A percentile compares a stretch with the other conserved stretches of the same genome.
Conservation (phyloP, 2,888 invertebrate species). For the Callinectes sapidus region DNA sequence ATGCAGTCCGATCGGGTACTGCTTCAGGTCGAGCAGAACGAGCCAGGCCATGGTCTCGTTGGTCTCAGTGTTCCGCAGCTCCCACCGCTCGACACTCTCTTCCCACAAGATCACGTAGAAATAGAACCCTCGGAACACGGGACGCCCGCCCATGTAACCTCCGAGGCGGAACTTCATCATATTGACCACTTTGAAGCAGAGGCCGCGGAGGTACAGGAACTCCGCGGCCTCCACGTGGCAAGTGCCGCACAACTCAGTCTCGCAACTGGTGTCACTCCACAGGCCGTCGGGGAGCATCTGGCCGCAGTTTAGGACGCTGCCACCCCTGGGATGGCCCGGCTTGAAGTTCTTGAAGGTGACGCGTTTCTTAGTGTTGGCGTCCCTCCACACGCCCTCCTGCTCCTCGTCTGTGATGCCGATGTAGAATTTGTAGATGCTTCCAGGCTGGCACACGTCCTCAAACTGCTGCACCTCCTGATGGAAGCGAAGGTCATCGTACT, state of each 20-base stretch:
- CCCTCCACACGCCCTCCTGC: constrained; percentile 30
- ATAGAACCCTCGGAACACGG: constrained; percentile 47
- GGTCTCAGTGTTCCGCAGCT: not conserved
- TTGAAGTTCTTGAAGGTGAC: constrained; percentile 37
- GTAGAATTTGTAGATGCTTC: constrained; percentile 44
- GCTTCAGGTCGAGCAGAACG: not conserved
- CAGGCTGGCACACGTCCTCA: not conserved
- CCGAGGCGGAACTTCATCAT: constrained; percentile 31
- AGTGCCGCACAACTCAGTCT: constrained; percentile 18
- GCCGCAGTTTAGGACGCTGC: constrained; percentile 34
- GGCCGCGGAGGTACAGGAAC: constrained; percentile 45
- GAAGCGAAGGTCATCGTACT: not conserved
- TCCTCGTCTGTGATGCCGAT: constrained; percentile 47
- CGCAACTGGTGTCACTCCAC: constrained; percentile 31
- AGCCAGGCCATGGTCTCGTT: constrained; percentile 33
- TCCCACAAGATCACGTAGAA: constrained; percentile 41
- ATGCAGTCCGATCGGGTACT: constrained; percentile 47
- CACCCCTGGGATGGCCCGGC: constrained; percentile 2
- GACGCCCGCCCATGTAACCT: constrained; percentile 35
- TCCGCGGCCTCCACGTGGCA: constrained; percentile 32
- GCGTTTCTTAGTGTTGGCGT: not conserved
- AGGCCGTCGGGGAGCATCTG: constrained; percentile 17
- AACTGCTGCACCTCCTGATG: constrained; percentile 14
- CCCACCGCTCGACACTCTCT: not conserved
- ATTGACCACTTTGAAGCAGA: constrained; percentile 47